Evolutionary conservation across 2,888 invertebrate genomes (phyloP), one percentile per base, ranked within the genome.

Genomic region (Melitaea athalia): DNA sequence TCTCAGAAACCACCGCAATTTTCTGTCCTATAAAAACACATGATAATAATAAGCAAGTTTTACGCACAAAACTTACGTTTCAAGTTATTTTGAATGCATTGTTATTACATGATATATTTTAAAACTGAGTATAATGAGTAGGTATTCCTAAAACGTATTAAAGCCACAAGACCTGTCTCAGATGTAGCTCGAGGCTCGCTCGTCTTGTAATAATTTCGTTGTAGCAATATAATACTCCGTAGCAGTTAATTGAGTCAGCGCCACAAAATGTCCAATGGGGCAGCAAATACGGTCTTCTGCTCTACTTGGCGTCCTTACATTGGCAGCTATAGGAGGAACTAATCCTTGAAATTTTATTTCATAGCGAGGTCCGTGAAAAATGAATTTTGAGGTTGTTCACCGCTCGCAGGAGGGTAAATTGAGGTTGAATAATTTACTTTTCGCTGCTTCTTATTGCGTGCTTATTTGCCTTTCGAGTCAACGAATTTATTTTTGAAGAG

Each of bases 251-350:
- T 85, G 83, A 85, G 82, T 85, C 84, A 83, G 83, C 79, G 79
- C 79, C 78, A 77, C 77, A 83, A 81, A 85, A 86, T 82, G 82
- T 77, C 80, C 88, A 86, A 83, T 90, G 87, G 84, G 85, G 83
- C 88, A 89, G 80, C 72, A 87, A 90, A 91, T 88, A 82, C 87
- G 87, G 85, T 83, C 86, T 91, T 91, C 90, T 89, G 89, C 89
- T 81, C 87, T 83, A 87, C 81, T 90, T 86, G 81, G 82, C 82
- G 80, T 75, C 79, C 68, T 70, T 74, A 84, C 84, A 86, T 77
- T 81, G 85, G 84, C 84, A 84, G 73, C 76, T 74, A 77, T 77
- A 76, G 76, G 73, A 80, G 85, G 81, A 86, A 85, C 84, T 85
- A 84, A 87, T 88, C 85, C 81, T 75, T 78, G 76, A 79, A 79